These are phyloP conservation scores for Hemicordylus capensis DNA, from an alignment of 2,113 vertebrate genomes.

Conservation along the genomic window DNA sequence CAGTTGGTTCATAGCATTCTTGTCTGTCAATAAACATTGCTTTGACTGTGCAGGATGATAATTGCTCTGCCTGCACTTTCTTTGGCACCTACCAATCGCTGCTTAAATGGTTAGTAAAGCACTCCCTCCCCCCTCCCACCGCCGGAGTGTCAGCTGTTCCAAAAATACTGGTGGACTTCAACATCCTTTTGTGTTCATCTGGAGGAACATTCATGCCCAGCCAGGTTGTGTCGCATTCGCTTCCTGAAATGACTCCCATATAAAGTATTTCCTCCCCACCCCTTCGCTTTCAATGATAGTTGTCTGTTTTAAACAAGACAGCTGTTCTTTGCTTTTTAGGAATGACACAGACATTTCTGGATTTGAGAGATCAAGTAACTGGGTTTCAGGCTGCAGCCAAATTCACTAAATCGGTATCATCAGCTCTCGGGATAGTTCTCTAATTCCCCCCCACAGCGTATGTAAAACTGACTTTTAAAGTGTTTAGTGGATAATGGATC, in stretches of 20 bases:
- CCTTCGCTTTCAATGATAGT: slow-evolving; percentile 26
- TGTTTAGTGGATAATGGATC: slow-evolving; percentile 84
- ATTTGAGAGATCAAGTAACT: slow-evolving; percentile 69
- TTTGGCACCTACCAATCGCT: slow-evolving; percentile 77
- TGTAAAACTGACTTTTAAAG: slow-evolving; percentile 86
- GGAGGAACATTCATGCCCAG: slow-evolving; percentile 59
- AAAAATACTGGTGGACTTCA: slow-evolving; percentile 75
- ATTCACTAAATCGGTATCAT: slow-evolving; percentile 79
- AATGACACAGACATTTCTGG: slow-evolving; percentile 42
- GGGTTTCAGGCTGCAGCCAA: slow-evolving; percentile 72
- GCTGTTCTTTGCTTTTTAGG: slow-evolving; percentile 49
- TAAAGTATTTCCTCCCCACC: slow-evolving; percentile 24
- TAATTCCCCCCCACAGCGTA: slow-evolving; percentile 73
- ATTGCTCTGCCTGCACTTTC: slow-evolving; percentile 79
- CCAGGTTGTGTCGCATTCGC: slow-evolving; percentile 42
- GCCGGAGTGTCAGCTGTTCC: slow-evolving; percentile 74
- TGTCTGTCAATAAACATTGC: slow-evolving; percentile 80
- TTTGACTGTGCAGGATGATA: slow-evolving; percentile 76
- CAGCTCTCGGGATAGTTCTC: slow-evolving; percentile 63
- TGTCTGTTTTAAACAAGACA: slow-evolving; percentile 49
- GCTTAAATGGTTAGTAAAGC: slow-evolving; percentile 77
- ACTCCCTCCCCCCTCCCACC: slow-evolving; percentile 62
- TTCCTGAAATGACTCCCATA: slow-evolving; percentile 49
- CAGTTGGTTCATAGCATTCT: slow-evolving; percentile 72
- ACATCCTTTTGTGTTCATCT: slow-evolving; percentile 70